These are phyloP conservation scores for Toxostoma redivivum DNA, from an alignment of 2,113 vertebrate genomes.

Conservation along the genomic window DNA sequence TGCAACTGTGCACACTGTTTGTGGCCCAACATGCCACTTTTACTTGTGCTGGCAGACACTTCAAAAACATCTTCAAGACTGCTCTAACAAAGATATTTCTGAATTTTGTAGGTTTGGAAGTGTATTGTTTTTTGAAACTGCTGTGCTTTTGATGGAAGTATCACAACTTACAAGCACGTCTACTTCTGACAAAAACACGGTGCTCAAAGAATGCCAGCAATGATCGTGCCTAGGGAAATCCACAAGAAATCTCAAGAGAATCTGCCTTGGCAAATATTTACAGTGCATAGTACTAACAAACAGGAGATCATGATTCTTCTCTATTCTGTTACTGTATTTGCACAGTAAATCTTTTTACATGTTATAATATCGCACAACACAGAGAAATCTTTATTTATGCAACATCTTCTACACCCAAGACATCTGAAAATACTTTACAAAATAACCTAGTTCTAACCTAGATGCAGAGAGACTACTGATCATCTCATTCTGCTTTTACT, in stretches of 20 bases:
- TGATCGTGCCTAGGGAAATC: neutral
- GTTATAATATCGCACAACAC: neutral
- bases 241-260: neutral
- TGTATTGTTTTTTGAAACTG: neutral
- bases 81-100: neutral
- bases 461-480: constrained; percentile 51
- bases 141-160: neutral
- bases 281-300: neutral
- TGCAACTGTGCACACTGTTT: neutral
- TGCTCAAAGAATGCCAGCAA: neutral
- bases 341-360: constrained; percentile 36
- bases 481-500: constrained; percentile 31
- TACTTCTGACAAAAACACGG: neutral
- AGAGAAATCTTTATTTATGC: constrained; percentile 44
- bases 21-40: rapidly evolving
- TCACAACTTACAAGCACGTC: neutral
- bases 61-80: neutral
- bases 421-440: constrained; percentile 40
- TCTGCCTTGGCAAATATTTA: constrained; percentile 44
- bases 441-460: constrained; percentile 46
- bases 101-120: neutral
- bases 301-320: constrained; percentile 28
- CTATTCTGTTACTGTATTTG: constrained; percentile 41
- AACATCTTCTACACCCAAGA: constrained; percentile 21
- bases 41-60: rapidly evolving